Conservation (phyloP, 2,888 invertebrate genomes). For the Drosophila paramelanica region DNA sequence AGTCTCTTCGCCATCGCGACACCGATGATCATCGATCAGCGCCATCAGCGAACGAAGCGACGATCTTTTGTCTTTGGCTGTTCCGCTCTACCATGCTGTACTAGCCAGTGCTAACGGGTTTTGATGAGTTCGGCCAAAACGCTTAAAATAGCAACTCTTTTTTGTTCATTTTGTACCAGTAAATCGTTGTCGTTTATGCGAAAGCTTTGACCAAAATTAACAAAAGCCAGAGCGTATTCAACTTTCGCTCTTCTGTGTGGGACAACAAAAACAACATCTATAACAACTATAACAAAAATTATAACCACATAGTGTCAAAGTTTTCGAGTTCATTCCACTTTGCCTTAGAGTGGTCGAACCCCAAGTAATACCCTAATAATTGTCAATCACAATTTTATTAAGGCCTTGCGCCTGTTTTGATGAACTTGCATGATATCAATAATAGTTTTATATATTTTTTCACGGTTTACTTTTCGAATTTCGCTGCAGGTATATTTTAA, state of each 20-base stretch:
- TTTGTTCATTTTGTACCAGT: constrained; percentile 34
- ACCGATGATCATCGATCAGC: constrained; percentile 46
- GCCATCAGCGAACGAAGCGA: constrained; percentile 1
- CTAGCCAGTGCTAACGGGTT: constrained; percentile 28
- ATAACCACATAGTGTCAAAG: constrained; percentile 4
- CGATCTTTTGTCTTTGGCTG: constrained; percentile 34
- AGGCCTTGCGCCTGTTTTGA: not conserved
- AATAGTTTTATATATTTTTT: too few relatives aligned
- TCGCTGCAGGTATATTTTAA: too few relatives aligned
- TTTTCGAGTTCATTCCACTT: constrained; percentile 31
- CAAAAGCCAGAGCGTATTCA: constrained; percentile 27
- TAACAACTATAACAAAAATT: not conserved
- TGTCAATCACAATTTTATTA: constrained; percentile 2
- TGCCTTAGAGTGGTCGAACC: not conserved
- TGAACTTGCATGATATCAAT: too few relatives aligned
- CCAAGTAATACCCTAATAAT: constrained; percentile 6
- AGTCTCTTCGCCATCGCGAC: constrained; percentile 39
- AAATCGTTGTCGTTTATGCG: constrained; percentile 53
- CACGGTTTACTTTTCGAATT: too few relatives aligned
- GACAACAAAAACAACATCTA: constrained; percentile 7
- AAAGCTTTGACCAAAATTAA: constrained; percentile 66
- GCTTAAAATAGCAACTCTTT: constrained; percentile 55
- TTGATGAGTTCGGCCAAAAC: constrained; percentile 36
- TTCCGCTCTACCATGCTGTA: not conserved
- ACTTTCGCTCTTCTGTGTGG: constrained; percentile 61